phyloP scores from a whole-genome alignment of 2,113 vertebrate genomes.

The Electrona antarctica region DNA sequence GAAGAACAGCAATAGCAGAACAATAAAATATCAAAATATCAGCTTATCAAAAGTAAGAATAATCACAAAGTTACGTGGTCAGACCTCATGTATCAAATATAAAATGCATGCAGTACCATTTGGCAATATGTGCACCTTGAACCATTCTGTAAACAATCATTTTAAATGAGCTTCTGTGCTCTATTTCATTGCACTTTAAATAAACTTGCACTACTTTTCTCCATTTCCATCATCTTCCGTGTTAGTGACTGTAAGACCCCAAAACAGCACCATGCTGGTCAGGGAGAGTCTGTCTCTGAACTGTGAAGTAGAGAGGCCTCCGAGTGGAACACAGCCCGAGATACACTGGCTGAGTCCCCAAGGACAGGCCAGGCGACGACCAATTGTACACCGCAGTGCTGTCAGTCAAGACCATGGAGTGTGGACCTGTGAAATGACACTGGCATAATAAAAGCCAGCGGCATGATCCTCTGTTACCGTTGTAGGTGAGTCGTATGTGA shows the following conservation, averaged over 20 bases:
- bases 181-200: neutral
- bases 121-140: too few relatives aligned
- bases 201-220: neutral
- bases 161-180: too few relatives aligned
- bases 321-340: fast-evolving
- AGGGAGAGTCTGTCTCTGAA: neutral
- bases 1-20: fast-evolving
- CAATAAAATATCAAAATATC: neutral
- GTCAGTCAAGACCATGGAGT: slow-evolving; percentile 42
- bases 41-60: slow-evolving; percentile 52
- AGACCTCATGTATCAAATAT: too few relatives aligned
- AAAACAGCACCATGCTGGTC: slow-evolving; percentile 7
- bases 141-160: too few relatives aligned
- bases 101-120: too few relatives aligned
- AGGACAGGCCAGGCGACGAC: fast-evolving
- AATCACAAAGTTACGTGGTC: neutral
- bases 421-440: slow-evolving; percentile 59
- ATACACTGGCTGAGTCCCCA: slow-evolving; percentile 55
- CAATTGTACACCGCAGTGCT: fast-evolving
- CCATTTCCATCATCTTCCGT: slow-evolving; percentile 5
- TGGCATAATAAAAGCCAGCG: fast-evolving
- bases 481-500: slow-evolving; percentile 60
- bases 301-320: neutral
- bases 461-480: slow-evolving; percentile 37
- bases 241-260: slow-evolving; percentile 31